Percentiles rank a stretch among this genome's conserved stretches.
phyloP scores from a whole-genome alignment of 2,888 invertebrate genomes.

The Latheticus oryzae region DNA sequence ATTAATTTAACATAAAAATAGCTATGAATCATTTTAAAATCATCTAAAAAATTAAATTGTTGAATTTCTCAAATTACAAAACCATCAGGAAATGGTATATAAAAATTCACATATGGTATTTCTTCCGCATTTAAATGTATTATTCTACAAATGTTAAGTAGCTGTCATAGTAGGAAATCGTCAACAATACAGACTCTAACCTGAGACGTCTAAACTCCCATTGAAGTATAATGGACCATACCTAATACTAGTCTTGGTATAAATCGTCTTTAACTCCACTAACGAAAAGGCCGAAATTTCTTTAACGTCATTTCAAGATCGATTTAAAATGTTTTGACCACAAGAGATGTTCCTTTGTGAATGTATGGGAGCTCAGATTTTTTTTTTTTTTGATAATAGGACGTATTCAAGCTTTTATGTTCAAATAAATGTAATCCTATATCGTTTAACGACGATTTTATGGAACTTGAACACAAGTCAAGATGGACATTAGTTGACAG shows the following conservation, averaged over 20 bases:
- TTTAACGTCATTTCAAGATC: slow-evolving; percentile 52
- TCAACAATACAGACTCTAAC: slow-evolving; percentile 58
- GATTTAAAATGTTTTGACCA: slow-evolving; percentile 66
- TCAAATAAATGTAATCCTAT: slow-evolving; percentile 62
- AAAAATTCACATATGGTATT: slow-evolving; percentile 32
- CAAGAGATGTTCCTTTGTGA: slow-evolving; percentile 60
- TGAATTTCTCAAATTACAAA: slow-evolving; percentile 41
- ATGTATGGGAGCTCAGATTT: slow-evolving; percentile 57
- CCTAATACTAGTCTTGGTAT: slow-evolving; percentile 49
- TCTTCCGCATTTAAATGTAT: slow-evolving; percentile 40
- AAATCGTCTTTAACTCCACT: slow-evolving; percentile 45
- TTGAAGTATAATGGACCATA: slow-evolving; percentile 60
- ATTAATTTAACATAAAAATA: background rate
- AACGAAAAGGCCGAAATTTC: slow-evolving; percentile 49
- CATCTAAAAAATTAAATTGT: too few species aligned
- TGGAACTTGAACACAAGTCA: slow-evolving; percentile 51
- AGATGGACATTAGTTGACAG: too few species aligned
- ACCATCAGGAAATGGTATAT: too few species aligned
- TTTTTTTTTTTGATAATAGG: slow-evolving; percentile 62
- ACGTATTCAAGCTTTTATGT: slow-evolving; percentile 61
- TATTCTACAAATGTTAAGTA: slow-evolving; percentile 58
- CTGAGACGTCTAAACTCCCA: slow-evolving; percentile 58
- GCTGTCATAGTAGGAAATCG: slow-evolving; percentile 59
- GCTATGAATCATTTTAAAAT: background rate
- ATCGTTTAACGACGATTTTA: slow-evolving; percentile 57